Evolutionary conservation across 2,888 invertebrate species (phyloP).

Genomic region (Encarsia formosa): DNA sequence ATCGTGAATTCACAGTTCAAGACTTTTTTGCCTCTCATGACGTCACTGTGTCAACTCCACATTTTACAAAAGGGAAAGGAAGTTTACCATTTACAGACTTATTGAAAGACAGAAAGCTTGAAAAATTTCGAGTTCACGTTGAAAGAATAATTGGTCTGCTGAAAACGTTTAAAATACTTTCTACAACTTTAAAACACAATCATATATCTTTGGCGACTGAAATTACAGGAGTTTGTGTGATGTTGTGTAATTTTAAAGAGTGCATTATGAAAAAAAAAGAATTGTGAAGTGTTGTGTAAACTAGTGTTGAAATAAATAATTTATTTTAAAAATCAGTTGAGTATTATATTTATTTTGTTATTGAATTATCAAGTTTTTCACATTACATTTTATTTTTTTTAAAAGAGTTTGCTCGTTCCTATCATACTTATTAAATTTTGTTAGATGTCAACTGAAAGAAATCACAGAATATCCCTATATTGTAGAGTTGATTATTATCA

Average conservation of each 20-base stretch:
- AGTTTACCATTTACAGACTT: neutral
- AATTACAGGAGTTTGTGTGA: too few relatives aligned
- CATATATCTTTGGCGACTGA: neutral
- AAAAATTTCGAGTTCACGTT: neutral
- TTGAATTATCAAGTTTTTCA: too few relatives aligned
- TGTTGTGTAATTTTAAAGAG: too few relatives aligned
- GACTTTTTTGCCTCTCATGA: slow-evolving; percentile 3
- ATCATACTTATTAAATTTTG: too few relatives aligned
- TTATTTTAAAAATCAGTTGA: neutral
- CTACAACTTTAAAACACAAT: neutral
- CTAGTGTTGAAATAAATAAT: slow-evolving; percentile 1
- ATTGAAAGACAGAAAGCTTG: neutral
- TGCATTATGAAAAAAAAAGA: too few relatives aligned
- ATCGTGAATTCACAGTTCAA: slow-evolving; percentile 28
- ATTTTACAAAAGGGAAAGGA: neutral
- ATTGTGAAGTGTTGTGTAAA: neutral
- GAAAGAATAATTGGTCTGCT: neutral
- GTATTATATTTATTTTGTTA: too few relatives aligned
- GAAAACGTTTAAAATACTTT: slow-evolving; percentile 2
- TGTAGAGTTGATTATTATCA: too few relatives aligned
- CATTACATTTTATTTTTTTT: too few relatives aligned
- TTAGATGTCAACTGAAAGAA: too few relatives aligned
- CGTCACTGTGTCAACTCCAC: neutral
- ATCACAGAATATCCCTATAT: too few relatives aligned
- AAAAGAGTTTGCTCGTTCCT: too few relatives aligned